Base-by-base conservation (phyloP, 2,888 invertebrate species). In the Acleris emargana region DNA sequence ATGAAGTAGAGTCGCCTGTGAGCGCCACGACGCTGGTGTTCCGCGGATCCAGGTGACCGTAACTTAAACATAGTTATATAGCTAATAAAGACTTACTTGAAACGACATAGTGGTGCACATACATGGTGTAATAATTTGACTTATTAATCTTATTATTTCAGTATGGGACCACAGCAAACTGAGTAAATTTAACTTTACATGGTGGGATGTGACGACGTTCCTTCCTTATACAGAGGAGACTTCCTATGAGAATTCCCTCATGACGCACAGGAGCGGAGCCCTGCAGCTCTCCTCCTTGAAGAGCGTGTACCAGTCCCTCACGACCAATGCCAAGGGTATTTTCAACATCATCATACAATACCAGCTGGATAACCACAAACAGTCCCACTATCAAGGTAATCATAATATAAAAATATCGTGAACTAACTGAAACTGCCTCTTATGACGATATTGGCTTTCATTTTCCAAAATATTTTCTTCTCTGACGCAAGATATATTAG, bases 111-210 rank as follows among this genome's bases (percentile, higher is more conserved):
- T 6, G 25, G 9, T 32, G 9, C 13, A 11, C 1, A 32, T 32
- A n/a, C n/a, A n/a, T n/a, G n/a, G n/a, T n/a, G n/a, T n/a, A n/a
- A n/a, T 11, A 9, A 32, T 11, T 13, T 32, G 32, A 32, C 32
- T 45, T 28, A 42, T 9, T 16, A 4, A 38, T 4, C 3, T 38
- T 4, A 38, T 13, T 38, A 38, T 91, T 93, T 66, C 83, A 97
- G 97, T 98, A 75, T 98, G 98, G 97, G 97, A 98, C 80, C 97
- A 97, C 75, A 94, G 94, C 5, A 97, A 97, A 79, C 88, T 97
- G 28, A 96, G 96, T 74, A 95, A 96, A 76, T 97, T 96, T 75
- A 97, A 97, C 78, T 99, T 97, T 88, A 94, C 96, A 3, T 98
- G 98, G 97, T 97, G 96, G 94, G 97, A 99, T 81, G 95, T 95